Conservation (phyloP, 2,113 vertebrate genomes). For the Kryptolebias marmoratus region DNA sequence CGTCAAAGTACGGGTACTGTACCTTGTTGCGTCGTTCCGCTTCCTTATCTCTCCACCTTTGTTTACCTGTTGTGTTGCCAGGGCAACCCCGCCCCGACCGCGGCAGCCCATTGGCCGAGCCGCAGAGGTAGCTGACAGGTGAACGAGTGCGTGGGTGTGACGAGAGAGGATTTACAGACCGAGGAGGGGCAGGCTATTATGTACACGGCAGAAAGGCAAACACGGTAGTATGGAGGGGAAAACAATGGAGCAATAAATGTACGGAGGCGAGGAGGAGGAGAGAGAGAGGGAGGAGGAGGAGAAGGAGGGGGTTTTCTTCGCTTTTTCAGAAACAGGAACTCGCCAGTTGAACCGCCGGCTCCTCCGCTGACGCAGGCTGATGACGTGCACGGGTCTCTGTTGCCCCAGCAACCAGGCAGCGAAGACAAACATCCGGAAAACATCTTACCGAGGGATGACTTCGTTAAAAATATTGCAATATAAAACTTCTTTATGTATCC, state of each 20-base stretch:
- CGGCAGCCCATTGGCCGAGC: constrained; percentile 35
- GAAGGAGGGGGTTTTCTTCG: neutral
- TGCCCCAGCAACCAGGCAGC: constrained; percentile 49
- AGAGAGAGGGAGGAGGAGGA: neutral
- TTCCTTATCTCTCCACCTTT: constrained; percentile 61
- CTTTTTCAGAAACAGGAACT: constrained; percentile 77
- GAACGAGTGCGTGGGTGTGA: constrained; percentile 40
- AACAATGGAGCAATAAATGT: constrained; percentile 39
- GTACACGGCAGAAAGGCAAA: constrained; percentile 36
- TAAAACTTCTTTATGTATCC: too few species aligned
- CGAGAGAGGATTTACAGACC: neutral
- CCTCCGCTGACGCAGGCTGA: constrained; percentile 66
- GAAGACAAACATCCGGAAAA: constrained; percentile 72
- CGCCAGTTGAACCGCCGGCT: constrained; percentile 57
- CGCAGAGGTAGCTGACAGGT: constrained; percentile 58
- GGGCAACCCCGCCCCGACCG: constrained; percentile 49
- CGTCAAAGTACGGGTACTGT: neutral
- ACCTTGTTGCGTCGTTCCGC: neutral
- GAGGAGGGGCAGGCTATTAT: constrained; percentile 13
- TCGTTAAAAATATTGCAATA: neutral
- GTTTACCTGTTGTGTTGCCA: constrained; percentile 80
- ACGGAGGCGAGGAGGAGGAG: neutral
- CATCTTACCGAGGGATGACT: neutral
- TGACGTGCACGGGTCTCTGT: constrained; percentile 60
- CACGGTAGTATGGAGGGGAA: neutral